Evolutionary conservation across 2,888 invertebrate species (phyloP), one percentile per base, ranked within the genome.

Genomic region (Parochlus steinenii): DNA sequence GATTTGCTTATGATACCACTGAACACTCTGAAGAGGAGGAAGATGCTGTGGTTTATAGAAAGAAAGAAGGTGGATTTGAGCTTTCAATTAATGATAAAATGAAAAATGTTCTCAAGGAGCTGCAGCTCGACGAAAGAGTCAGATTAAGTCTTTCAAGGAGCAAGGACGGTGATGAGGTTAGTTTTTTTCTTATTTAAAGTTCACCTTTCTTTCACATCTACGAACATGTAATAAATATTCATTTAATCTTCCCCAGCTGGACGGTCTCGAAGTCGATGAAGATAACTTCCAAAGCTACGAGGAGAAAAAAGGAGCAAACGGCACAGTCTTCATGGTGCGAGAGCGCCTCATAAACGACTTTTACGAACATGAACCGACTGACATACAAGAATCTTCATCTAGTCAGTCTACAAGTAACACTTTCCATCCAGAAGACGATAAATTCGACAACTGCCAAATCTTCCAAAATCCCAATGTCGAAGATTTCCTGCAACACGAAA

Each of bases 61-160:
- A 50, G 31, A 29, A 37, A 12, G 12, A 7, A 4, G 18, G 24
- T 19, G 19, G 24, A 10, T 16, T 27, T 12, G 56, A 56, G 44
- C 46, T 58, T 42, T 59, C 59, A 39, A 47, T 59, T 42, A 59
- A 58, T 49, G 59, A 58, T 34, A 59, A 59, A 55, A 59, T 59
- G 59, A 59, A 59, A 50, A 58, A 56, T 49, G 59, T 59, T 36
- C 51, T 59, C 34, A 54, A 58, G 43, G 59, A 59, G 42, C 45
- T 59, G 39, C 45, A 58, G 35, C 54, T 53, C 41, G 56, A 59
- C 42, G 52, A 59, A 44, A 53, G 58, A 44, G 59, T 59, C 41
- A 57, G 58, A 51, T 54, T 55, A 42, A 59, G 56, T 56, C 52
- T 58, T 44, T 59, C 59, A 43, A 53, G 56, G 42, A 59, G 58